Conservation (phyloP, 30 jellyfish, hydroid and myxozoan genomes). For the Morbakka virulenta region DNA sequence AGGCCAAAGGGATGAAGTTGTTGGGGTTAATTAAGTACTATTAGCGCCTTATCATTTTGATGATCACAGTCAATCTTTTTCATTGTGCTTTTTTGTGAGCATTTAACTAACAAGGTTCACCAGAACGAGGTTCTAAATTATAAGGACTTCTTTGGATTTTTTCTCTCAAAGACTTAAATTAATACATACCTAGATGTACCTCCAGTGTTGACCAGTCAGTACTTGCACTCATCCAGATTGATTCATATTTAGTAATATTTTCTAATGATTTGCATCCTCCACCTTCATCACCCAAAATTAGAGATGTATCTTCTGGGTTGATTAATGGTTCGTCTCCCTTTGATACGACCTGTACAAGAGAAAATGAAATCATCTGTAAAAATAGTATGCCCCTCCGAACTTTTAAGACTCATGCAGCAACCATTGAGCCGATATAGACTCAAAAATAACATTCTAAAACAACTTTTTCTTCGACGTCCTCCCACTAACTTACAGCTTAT, state of each 20-base stretch:
- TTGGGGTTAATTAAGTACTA: too few species aligned
- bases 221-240: conserved; percentile 97
- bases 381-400: background rate
- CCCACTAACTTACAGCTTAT: too few species aligned
- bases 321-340: conserved; percentile 49
- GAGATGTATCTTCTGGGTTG: conserved; percentile 88
- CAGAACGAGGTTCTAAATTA: too few species aligned
- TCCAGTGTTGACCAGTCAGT: conserved; percentile 95
- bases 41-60: too few species aligned
- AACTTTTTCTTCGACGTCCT: too few species aligned
- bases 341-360: conserved; percentile 63
- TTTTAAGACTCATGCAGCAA: background rate
- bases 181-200: conserved; percentile 80
- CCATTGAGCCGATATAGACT: background rate
- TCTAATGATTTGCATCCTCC: conserved; percentile 96
- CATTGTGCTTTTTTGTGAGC: too few species aligned
- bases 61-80: too few species aligned
- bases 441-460: background rate
- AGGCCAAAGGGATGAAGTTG: too few species aligned
- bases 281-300: conserved; percentile 88
- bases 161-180: too few species aligned
- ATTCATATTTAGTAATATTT: conserved; percentile 80
- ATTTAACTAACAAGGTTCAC: too few species aligned
- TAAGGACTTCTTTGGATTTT: too few species aligned
- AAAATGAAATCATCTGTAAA: background rate